A percentile compares a stretch with the other conserved stretches of the same genome.
phyloP scores from a whole-genome alignment of 2,113 vertebrate genomes.

The Azemiops feae region DNA sequence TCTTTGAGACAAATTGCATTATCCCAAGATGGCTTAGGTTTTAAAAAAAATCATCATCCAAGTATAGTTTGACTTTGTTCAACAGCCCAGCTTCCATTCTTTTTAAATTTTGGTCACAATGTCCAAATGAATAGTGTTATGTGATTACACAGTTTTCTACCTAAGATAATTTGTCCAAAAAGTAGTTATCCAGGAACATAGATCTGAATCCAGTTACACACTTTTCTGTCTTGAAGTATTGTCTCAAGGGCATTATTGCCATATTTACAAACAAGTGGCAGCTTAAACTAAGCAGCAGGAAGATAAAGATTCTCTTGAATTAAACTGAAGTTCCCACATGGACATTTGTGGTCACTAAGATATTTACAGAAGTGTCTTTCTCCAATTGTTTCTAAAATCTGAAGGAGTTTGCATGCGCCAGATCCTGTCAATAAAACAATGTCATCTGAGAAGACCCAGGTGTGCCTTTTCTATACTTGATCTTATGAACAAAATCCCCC shows the following conservation, averaged over 20 bases:
- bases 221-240: not conserved
- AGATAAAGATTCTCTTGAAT: too few species aligned
- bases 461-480: too few species aligned
- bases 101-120: not conserved
- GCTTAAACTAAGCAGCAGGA: not conserved
- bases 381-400: too few species aligned
- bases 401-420: too few species aligned
- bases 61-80: not conserved
- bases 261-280: not conserved
- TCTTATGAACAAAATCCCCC: too few species aligned
- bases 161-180: not conserved
- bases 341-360: too few species aligned
- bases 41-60: not conserved
- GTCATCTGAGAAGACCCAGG: too few species aligned
- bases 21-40: not conserved
- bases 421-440: too few species aligned
- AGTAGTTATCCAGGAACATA: not conserved
- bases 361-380: too few species aligned
- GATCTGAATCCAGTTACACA: too few species aligned
- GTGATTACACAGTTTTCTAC: not conserved
- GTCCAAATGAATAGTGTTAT: not conserved
- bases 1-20: not conserved
- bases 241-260: not conserved
- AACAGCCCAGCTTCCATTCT: not conserved
- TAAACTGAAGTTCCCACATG: too few species aligned